A percentile compares a stretch with the other conserved stretches of the same genome.
Conservation (phyloP, 2,797 vertebrate species). For the Distichodus sexfasciatus region DNA sequence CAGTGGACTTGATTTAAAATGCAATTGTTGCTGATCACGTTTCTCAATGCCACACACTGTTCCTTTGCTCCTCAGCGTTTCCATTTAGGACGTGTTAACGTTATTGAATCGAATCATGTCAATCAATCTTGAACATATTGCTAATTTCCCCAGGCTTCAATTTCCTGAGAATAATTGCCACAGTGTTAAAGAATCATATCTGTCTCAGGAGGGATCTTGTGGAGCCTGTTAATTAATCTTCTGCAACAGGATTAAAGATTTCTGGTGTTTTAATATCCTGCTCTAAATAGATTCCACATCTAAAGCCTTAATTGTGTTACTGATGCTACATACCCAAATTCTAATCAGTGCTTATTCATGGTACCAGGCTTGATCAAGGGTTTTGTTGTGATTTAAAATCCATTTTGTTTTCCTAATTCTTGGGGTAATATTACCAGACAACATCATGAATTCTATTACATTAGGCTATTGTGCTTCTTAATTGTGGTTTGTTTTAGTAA, state of each 20-base stretch:
- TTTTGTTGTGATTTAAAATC: neutral
- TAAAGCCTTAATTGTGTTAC: conserved; percentile 35
- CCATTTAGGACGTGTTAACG: neutral
- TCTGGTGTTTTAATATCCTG: conserved; percentile 14
- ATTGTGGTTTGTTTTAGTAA: neutral
- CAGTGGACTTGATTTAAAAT: no score
- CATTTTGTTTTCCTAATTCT: neutral
- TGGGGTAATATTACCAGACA: neutral
- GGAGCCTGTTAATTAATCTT: conserved; percentile 39
- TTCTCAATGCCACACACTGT: neutral
- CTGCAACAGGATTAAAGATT: conserved; percentile 26
- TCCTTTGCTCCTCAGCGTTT: neutral
- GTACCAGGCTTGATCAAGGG: neutral
- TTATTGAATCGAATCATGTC: conserved; percentile 27
- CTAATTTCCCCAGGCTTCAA: neutral
- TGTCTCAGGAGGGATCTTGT: conserved; percentile 2
- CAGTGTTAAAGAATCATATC: conserved; percentile 29
- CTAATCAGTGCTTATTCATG: conserved; percentile 46
- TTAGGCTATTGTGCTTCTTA: neutral
- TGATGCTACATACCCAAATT: conserved; percentile 11
- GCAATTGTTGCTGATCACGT: no score
- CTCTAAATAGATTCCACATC: conserved; percentile 33
- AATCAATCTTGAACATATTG: neutral
- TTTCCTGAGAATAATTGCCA: conserved; percentile 19
- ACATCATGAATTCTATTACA: neutral